Conservation (phyloP, 1,140 invertebrate genomes). For the Agraylea sexmaculata region DNA sequence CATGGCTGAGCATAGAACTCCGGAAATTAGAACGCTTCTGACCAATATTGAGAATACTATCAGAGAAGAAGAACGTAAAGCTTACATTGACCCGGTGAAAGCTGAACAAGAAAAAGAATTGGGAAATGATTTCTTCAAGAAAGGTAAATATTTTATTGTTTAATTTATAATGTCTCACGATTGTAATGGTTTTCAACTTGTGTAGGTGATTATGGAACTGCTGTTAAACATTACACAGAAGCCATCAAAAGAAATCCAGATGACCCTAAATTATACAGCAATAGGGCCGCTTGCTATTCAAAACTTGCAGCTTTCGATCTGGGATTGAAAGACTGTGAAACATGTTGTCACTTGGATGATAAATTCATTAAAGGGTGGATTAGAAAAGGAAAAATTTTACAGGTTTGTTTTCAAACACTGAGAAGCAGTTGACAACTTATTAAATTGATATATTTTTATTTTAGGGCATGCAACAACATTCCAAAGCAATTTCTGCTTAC, state of each 20-base stretch:
- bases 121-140: conserved; percentile 62
- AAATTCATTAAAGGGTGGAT: conserved; percentile 98
- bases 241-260: conserved; percentile 94
- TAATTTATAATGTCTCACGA: no score
- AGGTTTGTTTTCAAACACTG: conserved; percentile 30
- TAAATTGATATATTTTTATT: conserved; percentile 7
- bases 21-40: conserved; percentile 77
- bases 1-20: conserved; percentile 92
- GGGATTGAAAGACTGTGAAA: conserved; percentile 95
- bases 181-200: no score
- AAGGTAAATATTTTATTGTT: conserved; percentile 38
- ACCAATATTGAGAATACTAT: conserved; percentile 71
- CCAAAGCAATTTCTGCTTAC: conserved; percentile 81
- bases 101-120: conserved; percentile 91
- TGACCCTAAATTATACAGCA: conserved; percentile 94
- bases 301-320: conserved; percentile 95
- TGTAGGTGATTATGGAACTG: conserved; percentile 81
- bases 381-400: conserved; percentile 85
- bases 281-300: conserved; percentile 95
- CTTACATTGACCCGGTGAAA: conserved; percentile 87
- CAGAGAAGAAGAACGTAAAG: conserved; percentile 79
- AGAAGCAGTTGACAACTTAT: not conserved
- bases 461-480: conserved; percentile 81
- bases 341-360: conserved; percentile 87
- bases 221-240: conserved; percentile 92